phyloP scores from a whole-genome alignment of 1,140 invertebrate genomes.

The Drosophila lacteicornis region DNA sequence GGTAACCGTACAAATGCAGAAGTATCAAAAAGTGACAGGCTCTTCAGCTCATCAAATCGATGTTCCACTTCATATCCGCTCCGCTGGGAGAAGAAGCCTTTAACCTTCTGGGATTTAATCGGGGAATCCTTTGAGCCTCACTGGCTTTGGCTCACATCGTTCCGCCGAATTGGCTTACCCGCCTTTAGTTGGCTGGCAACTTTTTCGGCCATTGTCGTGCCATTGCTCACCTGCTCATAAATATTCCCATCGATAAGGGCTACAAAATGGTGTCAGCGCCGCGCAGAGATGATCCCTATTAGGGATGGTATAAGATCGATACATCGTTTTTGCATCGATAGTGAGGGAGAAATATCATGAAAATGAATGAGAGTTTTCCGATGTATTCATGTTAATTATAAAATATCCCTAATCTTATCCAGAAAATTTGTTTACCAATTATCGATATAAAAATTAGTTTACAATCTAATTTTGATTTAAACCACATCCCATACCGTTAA shows the following conservation, averaged over 20 bases:
- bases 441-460: no score
- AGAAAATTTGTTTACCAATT: no score
- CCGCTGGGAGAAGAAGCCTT: neutral
- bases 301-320: neutral
- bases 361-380: no score
- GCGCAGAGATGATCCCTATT: neutral
- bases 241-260: conserved; percentile 32
- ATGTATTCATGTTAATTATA: no score
- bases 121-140: conserved; percentile 34
- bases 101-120: conserved; percentile 6
- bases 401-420: no score
- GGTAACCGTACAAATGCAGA: conserved; percentile 7
- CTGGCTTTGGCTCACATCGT: conserved; percentile 34
- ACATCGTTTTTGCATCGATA: neutral
- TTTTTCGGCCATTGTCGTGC: conserved; percentile 64
- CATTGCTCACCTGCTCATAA: conserved; percentile 49
- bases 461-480: neutral
- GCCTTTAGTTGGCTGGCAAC: conserved; percentile 15
- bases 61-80: conserved; percentile 68
- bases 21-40: conserved; percentile 6
- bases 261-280: conserved; percentile 38
- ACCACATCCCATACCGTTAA: neutral
- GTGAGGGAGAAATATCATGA: no score
- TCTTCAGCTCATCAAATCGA: conserved; percentile 56
- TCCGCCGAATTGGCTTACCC: conserved; percentile 21